Conservation (phyloP, 2,113 vertebrate genomes). For the Lutjanus erythropterus region DNA sequence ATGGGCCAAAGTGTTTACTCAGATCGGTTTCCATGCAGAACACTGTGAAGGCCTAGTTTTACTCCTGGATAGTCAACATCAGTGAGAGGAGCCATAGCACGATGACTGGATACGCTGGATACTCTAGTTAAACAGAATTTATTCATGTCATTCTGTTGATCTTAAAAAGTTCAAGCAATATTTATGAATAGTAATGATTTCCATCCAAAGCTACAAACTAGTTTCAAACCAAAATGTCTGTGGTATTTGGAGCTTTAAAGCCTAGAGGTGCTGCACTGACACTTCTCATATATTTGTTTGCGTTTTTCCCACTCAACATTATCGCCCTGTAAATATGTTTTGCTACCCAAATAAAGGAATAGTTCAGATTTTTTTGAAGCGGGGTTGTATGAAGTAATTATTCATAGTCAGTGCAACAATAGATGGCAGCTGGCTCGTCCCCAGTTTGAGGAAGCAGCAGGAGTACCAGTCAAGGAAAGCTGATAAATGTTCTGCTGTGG, state of each 20-base stretch:
- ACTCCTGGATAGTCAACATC: conserved; percentile 15
- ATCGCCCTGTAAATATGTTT: neutral
- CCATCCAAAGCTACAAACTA: conserved; percentile 7
- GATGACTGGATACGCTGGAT: conserved; percentile 16
- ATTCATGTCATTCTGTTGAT: conserved; percentile 43
- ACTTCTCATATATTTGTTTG: neutral
- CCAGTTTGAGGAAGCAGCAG: no score
- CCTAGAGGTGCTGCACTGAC: neutral
- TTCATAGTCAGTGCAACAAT: no score
- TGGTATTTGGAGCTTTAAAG: neutral
- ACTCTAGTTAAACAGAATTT: conserved; percentile 19
- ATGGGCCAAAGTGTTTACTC: neutral
- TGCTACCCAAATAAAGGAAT: no score
- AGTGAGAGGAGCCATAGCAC: neutral
- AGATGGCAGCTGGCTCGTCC: no score
- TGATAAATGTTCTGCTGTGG: no score
- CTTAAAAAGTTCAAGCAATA: conserved; percentile 2
- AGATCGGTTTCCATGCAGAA: neutral
- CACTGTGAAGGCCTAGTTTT: conserved; percentile 14
- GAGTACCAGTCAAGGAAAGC: no score
- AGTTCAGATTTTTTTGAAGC: no score
- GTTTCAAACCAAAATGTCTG: neutral
- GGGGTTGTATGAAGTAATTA: no score
- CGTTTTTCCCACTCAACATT: neutral
- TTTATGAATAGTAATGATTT: conserved; percentile 19